phyloP scores from a whole-genome alignment of 2,113 vertebrate genomes.

The Corvus moneduloides region DNA sequence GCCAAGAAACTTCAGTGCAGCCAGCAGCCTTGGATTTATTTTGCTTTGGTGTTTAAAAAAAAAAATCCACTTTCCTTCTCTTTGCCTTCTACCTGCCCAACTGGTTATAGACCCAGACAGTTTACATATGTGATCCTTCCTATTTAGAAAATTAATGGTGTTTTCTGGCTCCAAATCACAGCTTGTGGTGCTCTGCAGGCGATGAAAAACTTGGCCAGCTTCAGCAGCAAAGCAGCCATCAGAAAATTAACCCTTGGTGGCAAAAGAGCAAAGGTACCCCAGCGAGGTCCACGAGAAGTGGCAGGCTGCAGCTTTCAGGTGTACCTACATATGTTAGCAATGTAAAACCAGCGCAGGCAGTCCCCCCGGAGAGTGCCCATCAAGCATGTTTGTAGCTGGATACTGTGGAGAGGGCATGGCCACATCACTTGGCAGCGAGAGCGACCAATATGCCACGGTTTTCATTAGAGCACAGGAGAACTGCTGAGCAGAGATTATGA shows the following conservation, averaged over 20 bases:
- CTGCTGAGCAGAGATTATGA: slow-evolving; percentile 62
- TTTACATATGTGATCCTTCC: slow-evolving; percentile 97
- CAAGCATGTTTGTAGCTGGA: slow-evolving; percentile 86
- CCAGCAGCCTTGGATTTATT: slow-evolving; percentile 40
- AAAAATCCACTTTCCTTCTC: slow-evolving; percentile 58
- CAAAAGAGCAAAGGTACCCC: slow-evolving; percentile 83
- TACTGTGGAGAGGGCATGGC: slow-evolving; percentile 89
- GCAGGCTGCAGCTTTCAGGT: slow-evolving; percentile 82
- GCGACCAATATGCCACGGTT: slow-evolving; percentile 88
- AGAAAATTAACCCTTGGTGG: slow-evolving; percentile 93
- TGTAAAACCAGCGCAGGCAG: slow-evolving; percentile 78
- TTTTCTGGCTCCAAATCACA: slow-evolving; percentile 95
- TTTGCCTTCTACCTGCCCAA: slow-evolving; percentile 81
- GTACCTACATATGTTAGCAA: slow-evolving; percentile 87
- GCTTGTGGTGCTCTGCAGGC: slow-evolving; percentile 93
- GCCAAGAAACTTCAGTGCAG: slow-evolving; percentile 29
- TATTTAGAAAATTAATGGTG: slow-evolving; percentile 95
- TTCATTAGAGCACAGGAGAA: slow-evolving; percentile 77
- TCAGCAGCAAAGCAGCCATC: slow-evolving; percentile 87
- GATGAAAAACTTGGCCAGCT: slow-evolving; percentile 89
- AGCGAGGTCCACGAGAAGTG: slow-evolving; percentile 65
- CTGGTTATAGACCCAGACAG: slow-evolving; percentile 88
- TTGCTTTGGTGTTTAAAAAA: slow-evolving; percentile 50
- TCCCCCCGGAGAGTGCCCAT: slow-evolving; percentile 81
- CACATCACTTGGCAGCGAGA: slow-evolving; percentile 84